Percentiles rank a stretch among this genome's conserved stretches.
phyloP scores from a whole-genome alignment of 2,113 vertebrate species.

The Deroptyus accipitrinus region DNA sequence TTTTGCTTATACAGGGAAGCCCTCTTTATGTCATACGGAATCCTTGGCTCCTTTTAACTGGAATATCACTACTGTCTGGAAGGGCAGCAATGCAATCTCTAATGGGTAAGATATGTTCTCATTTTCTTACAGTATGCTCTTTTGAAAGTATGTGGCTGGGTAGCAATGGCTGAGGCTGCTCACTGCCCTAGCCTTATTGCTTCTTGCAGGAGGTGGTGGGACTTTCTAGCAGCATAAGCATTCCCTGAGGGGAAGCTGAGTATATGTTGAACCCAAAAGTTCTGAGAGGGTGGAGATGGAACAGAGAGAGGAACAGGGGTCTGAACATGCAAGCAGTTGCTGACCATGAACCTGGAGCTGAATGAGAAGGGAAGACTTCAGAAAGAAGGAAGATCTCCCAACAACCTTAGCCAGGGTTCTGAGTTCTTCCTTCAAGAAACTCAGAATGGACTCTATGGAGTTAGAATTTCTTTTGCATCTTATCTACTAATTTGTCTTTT shows the following conservation, averaged over 20 bases:
- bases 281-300: neutral
- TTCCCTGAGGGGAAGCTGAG: neutral
- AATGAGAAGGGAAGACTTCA: rapidly evolving
- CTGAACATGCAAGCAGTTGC: rapidly evolving
- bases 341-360: neutral
- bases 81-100: neutral
- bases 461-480: neutral
- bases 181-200: neutral
- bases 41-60: neutral
- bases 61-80: neutral
- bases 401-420: neutral
- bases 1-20: neutral
- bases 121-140: neutral
- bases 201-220: neutral
- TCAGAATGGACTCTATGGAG: neutral
- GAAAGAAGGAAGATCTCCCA: neutral
- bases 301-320: neutral
- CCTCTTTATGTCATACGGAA: neutral
- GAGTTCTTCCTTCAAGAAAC: neutral
- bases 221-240: neutral
- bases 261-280: neutral
- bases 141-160: neutral
- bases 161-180: neutral
- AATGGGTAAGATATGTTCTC: neutral
- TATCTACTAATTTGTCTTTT: neutral